These are phyloP conservation scores for Scaptomyza caliginosa DNA, from an alignment of 2,888 invertebrate genomes.

Conservation along the genomic window DNA sequence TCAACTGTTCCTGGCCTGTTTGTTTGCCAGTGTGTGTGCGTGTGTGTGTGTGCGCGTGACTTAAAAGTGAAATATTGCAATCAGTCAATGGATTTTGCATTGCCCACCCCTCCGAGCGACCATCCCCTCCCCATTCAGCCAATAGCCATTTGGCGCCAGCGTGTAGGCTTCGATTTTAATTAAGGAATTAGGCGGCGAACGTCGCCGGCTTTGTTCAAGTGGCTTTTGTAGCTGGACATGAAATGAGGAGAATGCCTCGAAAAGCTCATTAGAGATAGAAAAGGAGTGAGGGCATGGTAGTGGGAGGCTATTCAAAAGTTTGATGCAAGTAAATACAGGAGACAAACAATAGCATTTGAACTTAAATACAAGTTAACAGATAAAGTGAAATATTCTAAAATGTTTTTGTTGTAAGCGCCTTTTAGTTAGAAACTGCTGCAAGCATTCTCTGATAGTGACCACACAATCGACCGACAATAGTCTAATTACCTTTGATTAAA, in stretches of 20 bases:
- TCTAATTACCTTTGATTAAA: slow-evolving; percentile 76
- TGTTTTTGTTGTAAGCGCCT: background rate
- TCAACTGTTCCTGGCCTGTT: slow-evolving; percentile 30
- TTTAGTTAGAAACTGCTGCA: background rate
- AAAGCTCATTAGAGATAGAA: slow-evolving; percentile 67
- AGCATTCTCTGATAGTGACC: slow-evolving; percentile 6
- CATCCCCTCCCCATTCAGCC: background rate
- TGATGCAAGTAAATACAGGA: background rate
- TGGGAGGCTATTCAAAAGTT: background rate
- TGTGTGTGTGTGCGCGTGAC: slow-evolving; percentile 43
- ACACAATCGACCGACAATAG: slow-evolving; percentile 46
- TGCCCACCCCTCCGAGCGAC: background rate
- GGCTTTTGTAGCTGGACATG: slow-evolving; percentile 44
- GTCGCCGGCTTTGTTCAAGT: slow-evolving; percentile 57
- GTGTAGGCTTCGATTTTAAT: slow-evolving; percentile 77
- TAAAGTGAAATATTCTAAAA: background rate
- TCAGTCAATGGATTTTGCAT: slow-evolving; percentile 76
- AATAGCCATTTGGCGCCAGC: slow-evolving; percentile 30
- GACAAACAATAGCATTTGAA: background rate
- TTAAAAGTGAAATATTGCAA: slow-evolving; percentile 78
- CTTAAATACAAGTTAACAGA: background rate
- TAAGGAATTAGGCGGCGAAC: slow-evolving; percentile 73
- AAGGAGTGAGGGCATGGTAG: background rate
- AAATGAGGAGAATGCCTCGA: slow-evolving; percentile 52
- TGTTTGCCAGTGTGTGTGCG: slow-evolving; percentile 52